A percentile compares a stretch with the other conserved stretches of the same genome.
Evolutionary conservation across 2,888 invertebrate genomes (phyloP).

Genomic region (Magallana nippona): DNA sequence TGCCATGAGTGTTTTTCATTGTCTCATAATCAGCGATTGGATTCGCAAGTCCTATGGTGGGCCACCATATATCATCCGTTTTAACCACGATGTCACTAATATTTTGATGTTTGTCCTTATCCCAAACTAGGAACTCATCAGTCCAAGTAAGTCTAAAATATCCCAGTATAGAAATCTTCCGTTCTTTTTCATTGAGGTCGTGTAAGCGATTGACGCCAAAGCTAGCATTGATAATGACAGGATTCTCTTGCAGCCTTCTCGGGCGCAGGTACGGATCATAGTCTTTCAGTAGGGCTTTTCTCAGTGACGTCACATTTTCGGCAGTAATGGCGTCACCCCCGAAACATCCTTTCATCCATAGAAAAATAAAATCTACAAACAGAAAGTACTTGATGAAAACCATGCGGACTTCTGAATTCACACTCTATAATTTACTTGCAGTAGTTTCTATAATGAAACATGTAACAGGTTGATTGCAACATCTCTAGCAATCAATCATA

Average conservation of each 20-base stretch:
- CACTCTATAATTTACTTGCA: neutral
- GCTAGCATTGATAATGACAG: neutral
- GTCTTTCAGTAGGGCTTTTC: neutral
- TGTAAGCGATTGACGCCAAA: neutral
- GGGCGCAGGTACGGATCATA: constrained; percentile 22
- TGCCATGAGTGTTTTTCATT: neutral
- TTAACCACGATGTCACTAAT: neutral
- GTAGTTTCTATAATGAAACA: neutral
- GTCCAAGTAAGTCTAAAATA: constrained; percentile 9
- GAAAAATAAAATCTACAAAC: neutral
- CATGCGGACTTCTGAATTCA: neutral
- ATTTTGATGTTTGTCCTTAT: neutral
- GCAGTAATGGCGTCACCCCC: neutral
- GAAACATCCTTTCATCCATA: neutral
- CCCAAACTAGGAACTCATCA: constrained; percentile 37
- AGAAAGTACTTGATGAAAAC: neutral
- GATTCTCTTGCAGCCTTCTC: neutral
- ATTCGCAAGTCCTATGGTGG: neutral
- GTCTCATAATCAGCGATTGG: neutral
- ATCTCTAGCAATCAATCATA: neutral
- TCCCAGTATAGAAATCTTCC: constrained; percentile 8
- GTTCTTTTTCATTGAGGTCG: constrained; percentile 28
- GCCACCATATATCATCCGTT: constrained; percentile 18
- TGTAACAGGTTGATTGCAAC: neutral
- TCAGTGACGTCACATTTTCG: constrained; percentile 9